Conservation (phyloP, 1,140 invertebrate species). For the Platyura marginata region DNA sequence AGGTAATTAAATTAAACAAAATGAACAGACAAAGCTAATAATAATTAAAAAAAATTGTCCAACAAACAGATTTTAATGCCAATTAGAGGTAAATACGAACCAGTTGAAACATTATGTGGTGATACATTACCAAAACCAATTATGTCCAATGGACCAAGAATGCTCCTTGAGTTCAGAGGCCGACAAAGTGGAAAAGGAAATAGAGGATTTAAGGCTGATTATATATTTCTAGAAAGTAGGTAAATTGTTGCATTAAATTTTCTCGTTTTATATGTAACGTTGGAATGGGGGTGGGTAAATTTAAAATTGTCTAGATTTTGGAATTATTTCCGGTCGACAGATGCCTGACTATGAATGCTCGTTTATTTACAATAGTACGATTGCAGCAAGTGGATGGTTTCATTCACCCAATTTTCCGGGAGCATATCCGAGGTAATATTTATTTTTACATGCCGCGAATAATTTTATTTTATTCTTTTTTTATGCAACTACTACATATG, state of each 20-base stretch:
- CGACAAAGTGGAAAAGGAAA: conserved; percentile 45
- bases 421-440: conserved; percentile 42
- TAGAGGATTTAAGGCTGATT: conserved; percentile 71
- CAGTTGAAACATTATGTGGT: conserved; percentile 67
- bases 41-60: no score
- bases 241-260: no score
- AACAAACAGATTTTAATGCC: conserved; percentile 13
- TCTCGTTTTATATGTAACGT: no score
- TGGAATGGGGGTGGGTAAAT: no score
- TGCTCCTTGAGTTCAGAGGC: conserved; percentile 67
- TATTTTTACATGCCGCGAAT: no score
- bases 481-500: no score
- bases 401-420: conserved; percentile 87
- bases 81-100: conserved; percentile 14
- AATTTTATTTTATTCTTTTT: no score
- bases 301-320: no score
- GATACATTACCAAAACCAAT: conserved; percentile 54
- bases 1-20: no score
- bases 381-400: conserved; percentile 61
- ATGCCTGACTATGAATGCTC: conserved; percentile 55
- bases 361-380: conserved; percentile 65
- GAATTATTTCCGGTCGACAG: conserved; percentile 58
- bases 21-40: no score
- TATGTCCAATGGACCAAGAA: conserved; percentile 73
- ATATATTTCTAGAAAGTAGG: conserved; percentile 78